Base-by-base conservation (phyloP, 2,797 vertebrate genomes). In the Molothrus aeneus region DNA sequence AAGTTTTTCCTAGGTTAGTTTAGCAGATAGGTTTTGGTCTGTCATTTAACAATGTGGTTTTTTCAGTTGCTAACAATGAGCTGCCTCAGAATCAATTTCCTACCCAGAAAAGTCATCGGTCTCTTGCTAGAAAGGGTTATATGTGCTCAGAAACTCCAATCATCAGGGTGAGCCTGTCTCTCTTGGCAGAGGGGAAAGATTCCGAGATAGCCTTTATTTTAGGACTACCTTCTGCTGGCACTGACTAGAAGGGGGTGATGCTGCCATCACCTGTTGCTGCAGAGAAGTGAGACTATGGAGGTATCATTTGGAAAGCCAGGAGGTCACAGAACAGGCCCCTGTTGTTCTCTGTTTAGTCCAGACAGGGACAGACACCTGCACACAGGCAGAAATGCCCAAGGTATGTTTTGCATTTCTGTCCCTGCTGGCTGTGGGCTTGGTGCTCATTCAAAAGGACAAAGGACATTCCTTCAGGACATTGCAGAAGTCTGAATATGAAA, bases 1-100 rank as follows among this genome's bases (percentile, higher is more conserved):
- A 89, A 87, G 40, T 78, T 96, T 96, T 97, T 95, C 95, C 95
- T 82, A 32, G 66, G 60, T 45, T 92, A 42, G 50, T 75, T 78
- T 83, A 86, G 81, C 59, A 80, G 81, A 82, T 82, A 56, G 36
- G 36, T 89, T 94, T 86, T 90, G 60, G 38, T 88, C 71, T 80
- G 82, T 54, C 56, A 45, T 80, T 82, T 82, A 91, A 71, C 77
- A 89, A 59, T 65, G 48, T 80, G 89, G 13, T 91, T 65, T 66
- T 61, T 82, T 21, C 90, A 86, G n/a, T 7, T 82, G 53, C 34
- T 70, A 74, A 68, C 42, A 86, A 71, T 43, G 72, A 70, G 40
- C 40, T 90, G 68, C 60, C 54, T 90, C 60, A 64, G 45, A 86
- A 92, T 56, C 7, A 84, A 11, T 80, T 96, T 96, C 92, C 53